Percentiles rank a stretch among this genome's conserved stretches.
Evolutionary conservation across 2,797 vertebrate species (phyloP).

Genomic region (Spea hammondii): DNA sequence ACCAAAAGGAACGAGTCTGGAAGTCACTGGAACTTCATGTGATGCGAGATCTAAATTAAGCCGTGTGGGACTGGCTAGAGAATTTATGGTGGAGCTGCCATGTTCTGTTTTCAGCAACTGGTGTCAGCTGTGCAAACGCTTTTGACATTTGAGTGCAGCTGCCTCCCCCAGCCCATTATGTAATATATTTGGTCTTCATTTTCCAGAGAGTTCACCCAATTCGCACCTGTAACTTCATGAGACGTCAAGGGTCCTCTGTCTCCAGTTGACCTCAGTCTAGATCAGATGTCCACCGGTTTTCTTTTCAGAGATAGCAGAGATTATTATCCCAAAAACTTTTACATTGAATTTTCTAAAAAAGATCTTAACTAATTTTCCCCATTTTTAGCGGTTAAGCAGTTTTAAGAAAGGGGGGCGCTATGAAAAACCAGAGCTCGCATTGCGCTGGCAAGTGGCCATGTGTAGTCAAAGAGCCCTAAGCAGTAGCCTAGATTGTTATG

Average conservation of each 20-base stretch:
- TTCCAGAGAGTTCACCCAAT: conserved; percentile 54
- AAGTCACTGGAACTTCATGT: conserved; percentile 47
- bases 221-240: neutral
- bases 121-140: conserved; percentile 73
- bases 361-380: too few species aligned
- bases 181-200: neutral
- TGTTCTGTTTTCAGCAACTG: conserved; percentile 69
- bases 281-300: neutral
- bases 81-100: conserved; percentile 65
- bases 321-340: too few species aligned
- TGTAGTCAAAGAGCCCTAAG: too few species aligned
- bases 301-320: too few species aligned
- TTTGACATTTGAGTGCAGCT: conserved; percentile 78
- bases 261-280: neutral
- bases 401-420: too few species aligned
- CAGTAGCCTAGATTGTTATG: too few species aligned
- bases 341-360: too few species aligned
- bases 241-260: neutral
- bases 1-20: neutral
- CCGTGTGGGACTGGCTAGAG: conserved; percentile 61
- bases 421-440: too few species aligned
- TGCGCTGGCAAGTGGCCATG: too few species aligned
- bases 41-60: conserved; percentile 73
- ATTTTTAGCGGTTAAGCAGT: too few species aligned
- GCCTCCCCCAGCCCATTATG: conserved; percentile 52